Evolutionary conservation across 2,113 vertebrate genomes (phyloP), one percentile per base, ranked within the genome.

Genomic region (Oreochromis aureus): DNA sequence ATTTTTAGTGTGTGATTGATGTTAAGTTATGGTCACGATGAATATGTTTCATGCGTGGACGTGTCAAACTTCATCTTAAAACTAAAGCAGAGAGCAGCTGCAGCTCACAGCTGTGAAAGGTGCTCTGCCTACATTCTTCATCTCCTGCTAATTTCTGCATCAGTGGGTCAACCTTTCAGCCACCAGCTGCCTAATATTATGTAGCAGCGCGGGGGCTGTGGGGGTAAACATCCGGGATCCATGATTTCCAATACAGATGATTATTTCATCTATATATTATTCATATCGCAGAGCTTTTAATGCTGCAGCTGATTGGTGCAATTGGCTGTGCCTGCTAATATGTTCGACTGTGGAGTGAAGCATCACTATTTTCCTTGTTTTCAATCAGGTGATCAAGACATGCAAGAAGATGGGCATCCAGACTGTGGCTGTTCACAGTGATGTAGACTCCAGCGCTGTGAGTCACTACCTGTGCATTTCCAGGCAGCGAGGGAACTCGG

Each of bases 361-460:
- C 11, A 7, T n/a, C 19, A 15, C 5, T 19, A 11, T 86, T 51
- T 46, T 30, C 24, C 18, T 18, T 71, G 13, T n/a, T 94, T 82
- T 56, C 54, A 54, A 30, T 58, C 86, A 99, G 98, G 97, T 99
- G 88, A 99, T 99, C 85, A 99, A 97, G 95, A 99, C 98, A 0
- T 99, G 98, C 92, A 97, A 96, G 95, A 99, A 97, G 96, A 98
- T 99, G 98, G 98, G 97, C 4, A 99, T 99, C 95, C 96, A 96
- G 96, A 98, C 98, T 0, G 98, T 99, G 81, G 98, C 98, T 22
- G 97, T 99, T 81, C 97, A 99, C 94, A 99, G 98, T 56, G 98
- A 98, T 27, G 98, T 98, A 0, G 96, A 97, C 93, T 81, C 95
- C 24, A 94, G 86, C 41, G 94, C 96, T 81, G 96, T 97, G 83